Base-by-base conservation (phyloP, 1,140 invertebrate genomes). In the Eriosoma lanigerum region DNA sequence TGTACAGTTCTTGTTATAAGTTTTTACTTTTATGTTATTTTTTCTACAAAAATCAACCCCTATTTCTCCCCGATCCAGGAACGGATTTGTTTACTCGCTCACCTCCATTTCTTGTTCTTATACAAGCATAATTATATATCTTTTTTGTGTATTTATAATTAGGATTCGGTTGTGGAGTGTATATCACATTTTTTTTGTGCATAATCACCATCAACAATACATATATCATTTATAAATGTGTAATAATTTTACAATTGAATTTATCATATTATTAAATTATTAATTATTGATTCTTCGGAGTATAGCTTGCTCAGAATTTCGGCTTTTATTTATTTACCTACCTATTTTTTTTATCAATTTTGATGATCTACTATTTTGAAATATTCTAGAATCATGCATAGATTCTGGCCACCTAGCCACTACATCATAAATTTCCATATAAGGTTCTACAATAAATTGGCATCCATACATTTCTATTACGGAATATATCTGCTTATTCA, bases 361-460 rank as follows among this genome's bases (percentile, higher is more conserved):
- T 15, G 29, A 17, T 19, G 60, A 15, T 62, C 60, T 62, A 58
- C 73, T 58, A n/a, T 84, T 84, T 32, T 83, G 81, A 83, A 86
- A 87, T 44, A 86, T 85, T 29, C 76, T 83, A 29, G 83, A 82
- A 78, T 83, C 83, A 54, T 84, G 83, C 56, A 83, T 83, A 52
- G 83, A 84, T 58, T 85, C 85, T 54, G 85, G 85, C 84, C 85
- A 87, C 32, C 85, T 83, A 81, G 84, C 85, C 60, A 86, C 84
- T 81, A 87, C 83, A 83, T 86, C 82, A 21, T 76, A 82, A 60
- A 86, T 84, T 82, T 84, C 80, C 48, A 85, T 75, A 76, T 85
- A 82, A 66, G 84, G 75, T 83, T 85, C 83, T 78, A 83, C 84
- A 29, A 86, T 82, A 9, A 83, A 83, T 82, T 9, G 86, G 86